These are phyloP conservation scores for Equus przewalskii DNA, from an alignment of 2,113 vertebrate species.

Conservation along the genomic window DNA sequence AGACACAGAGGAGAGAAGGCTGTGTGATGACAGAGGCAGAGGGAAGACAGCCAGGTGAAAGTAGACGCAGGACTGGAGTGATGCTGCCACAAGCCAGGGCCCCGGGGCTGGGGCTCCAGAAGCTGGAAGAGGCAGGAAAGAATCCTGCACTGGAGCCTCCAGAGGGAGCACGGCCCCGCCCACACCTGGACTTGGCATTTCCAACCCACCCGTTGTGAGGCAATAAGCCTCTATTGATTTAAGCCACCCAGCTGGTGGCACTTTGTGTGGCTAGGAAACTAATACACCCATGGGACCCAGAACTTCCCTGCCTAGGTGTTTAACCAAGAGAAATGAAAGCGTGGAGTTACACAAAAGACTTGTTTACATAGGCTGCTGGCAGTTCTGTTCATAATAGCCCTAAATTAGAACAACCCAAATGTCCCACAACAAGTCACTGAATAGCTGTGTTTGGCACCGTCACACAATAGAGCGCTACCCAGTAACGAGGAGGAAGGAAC, in stretches of 20 bases:
- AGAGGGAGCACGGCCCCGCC: not conserved
- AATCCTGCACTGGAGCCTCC: not conserved
- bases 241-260: not conserved
- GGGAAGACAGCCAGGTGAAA: not conserved
- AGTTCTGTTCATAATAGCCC: not conserved
- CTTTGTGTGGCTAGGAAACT: not conserved
- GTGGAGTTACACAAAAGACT: not conserved
- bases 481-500: not conserved
- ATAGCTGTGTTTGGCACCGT: not conserved
- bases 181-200: not conserved
- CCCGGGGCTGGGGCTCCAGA: not conserved
- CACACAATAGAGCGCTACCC: not conserved
- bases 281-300: not conserved
- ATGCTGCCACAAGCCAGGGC: not conserved
- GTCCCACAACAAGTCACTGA: not conserved
- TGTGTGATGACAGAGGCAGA: not conserved
- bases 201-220: not conserved
- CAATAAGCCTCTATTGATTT: not conserved
- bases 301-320: not conserved
- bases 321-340: not conserved
- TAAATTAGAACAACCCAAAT: constrained; percentile 5
- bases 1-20: not conserved
- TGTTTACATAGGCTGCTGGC: not conserved
- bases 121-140: not conserved
- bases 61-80: not conserved